Conservation (phyloP, 2,888 invertebrate species). For the Microplitis manilae region DNA sequence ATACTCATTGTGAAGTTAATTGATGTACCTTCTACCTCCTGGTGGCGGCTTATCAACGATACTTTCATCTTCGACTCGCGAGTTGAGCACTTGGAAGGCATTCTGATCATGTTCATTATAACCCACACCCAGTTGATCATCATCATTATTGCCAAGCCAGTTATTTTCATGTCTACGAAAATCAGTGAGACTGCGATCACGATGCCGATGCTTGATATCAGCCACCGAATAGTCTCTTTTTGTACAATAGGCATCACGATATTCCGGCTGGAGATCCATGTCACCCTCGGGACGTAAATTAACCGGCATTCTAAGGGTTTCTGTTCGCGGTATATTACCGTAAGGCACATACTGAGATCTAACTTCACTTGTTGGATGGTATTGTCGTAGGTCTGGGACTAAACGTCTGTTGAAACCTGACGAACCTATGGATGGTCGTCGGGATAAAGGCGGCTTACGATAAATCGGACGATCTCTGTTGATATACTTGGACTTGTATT, state of each 20-base stretch:
- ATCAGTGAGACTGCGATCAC: constrained; percentile 61
- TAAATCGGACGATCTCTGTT: constrained; percentile 60
- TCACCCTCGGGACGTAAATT: constrained; percentile 70
- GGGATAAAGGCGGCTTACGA: constrained; percentile 58
- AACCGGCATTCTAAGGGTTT: constrained; percentile 63
- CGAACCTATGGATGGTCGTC: constrained; percentile 48
- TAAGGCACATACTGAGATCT: constrained; percentile 63
- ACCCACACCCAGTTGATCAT: constrained; percentile 51
- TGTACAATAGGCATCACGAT: constrained; percentile 69
- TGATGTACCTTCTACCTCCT: constrained; percentile 60
- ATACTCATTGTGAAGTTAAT: too few species aligned
- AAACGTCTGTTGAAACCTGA: constrained; percentile 35
- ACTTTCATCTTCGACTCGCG: constrained; percentile 63
- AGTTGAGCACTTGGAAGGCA: constrained; percentile 64
- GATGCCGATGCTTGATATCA: constrained; percentile 54
- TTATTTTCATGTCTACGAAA: constrained; percentile 60
- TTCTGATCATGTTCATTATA: constrained; percentile 52
- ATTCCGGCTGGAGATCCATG: constrained; percentile 71
- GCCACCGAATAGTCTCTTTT: constrained; percentile 46
- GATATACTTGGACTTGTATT: constrained; percentile 69
- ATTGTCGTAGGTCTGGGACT: constrained; percentile 42
- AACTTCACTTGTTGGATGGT: constrained; percentile 58
- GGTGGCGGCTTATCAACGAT: constrained; percentile 63
- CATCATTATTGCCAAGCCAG: constrained; percentile 62
- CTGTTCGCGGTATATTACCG: constrained; percentile 61